A percentile compares a stretch with the other conserved stretches of the same genome.
Evolutionary conservation across 2,797 vertebrate genomes (phyloP).

Genomic region (Sylvilagus floridanus): DNA sequence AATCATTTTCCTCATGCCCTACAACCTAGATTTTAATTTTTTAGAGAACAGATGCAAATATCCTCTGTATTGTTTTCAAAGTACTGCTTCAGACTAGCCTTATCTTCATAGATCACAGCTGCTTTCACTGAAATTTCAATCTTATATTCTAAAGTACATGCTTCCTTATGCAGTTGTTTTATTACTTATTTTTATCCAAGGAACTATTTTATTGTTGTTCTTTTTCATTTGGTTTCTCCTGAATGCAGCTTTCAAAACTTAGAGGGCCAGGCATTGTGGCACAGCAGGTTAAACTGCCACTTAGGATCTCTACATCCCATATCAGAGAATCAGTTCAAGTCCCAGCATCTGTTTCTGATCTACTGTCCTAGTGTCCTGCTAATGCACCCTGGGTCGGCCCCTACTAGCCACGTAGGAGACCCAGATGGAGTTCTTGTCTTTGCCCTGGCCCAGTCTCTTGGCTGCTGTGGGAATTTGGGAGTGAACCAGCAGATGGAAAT

Average conservation of each 20-base stretch:
- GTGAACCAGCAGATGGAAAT: too few species aligned
- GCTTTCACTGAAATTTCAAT: conserved; percentile 11
- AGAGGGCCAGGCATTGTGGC: background rate
- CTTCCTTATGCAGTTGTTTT: conserved; percentile 9
- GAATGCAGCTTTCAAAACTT: background rate
- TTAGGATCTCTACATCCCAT: too few species aligned
- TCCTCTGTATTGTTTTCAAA: background rate
- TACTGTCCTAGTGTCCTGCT: too few species aligned
- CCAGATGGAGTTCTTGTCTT: too few species aligned
- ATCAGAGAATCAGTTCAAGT: too few species aligned
- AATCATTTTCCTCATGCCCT: background rate
- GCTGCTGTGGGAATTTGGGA: too few species aligned
- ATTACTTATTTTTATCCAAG: conserved; percentile 42
- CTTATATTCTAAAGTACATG: conserved; percentile 15
- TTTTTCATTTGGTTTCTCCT: conserved; percentile 17
- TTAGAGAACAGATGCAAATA: background rate
- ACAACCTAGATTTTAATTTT: background rate
- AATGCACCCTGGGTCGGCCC: too few species aligned
- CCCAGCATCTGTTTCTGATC: too few species aligned
- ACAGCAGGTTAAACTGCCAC: too few species aligned
- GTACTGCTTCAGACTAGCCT: background rate
- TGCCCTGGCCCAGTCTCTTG: too few species aligned
- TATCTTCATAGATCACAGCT: background rate
- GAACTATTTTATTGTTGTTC: background rate
- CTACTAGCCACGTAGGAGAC: too few species aligned